These are phyloP conservation scores for Alloplasta piceator DNA, from an alignment of 2,888 invertebrate species.

Conservation along the genomic window DNA sequence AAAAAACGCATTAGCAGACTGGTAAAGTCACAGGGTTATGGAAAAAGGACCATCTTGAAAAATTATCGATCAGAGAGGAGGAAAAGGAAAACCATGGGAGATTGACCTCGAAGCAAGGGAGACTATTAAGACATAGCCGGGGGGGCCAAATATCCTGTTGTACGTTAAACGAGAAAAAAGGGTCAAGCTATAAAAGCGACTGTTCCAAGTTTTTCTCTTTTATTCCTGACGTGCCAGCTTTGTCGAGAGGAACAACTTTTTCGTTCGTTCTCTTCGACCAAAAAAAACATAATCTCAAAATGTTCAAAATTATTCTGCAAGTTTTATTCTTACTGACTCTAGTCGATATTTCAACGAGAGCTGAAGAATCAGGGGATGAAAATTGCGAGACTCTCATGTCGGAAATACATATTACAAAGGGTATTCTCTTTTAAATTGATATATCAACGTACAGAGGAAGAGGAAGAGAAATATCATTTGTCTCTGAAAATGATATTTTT, in stretches of 20 bases:
- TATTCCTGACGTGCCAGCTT: conserved; percentile 70
- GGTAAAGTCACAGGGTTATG: conserved; percentile 72
- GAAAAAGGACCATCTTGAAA: conserved; percentile 60
- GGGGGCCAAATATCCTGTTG: conserved; percentile 75
- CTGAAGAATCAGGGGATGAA: conserved; percentile 85
- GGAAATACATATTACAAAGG: conserved; percentile 94
- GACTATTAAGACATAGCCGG: conserved; percentile 76
- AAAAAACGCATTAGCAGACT: conserved; percentile 73
- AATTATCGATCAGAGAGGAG: conserved; percentile 61
- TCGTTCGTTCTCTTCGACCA: background rate
- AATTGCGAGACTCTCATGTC: conserved; percentile 94
- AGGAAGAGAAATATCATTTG: background rate
- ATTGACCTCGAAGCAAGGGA: conserved; percentile 65
- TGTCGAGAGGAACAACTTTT: conserved; percentile 34
- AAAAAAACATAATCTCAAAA: background rate
- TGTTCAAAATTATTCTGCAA: conserved; percentile 45
- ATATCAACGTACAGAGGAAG: background rate
- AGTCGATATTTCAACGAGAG: conserved; percentile 54
- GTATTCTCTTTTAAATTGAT: conserved; percentile 81
- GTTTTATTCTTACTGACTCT: conserved; percentile 39
- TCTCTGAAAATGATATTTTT: conserved; percentile 1
- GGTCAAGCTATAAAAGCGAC: conserved; percentile 77
- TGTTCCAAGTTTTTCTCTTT: conserved; percentile 70
- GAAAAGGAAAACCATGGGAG: conserved; percentile 65
- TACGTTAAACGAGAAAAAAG: conserved; percentile 72